Evolutionary conservation across 23 tunicate genomes (phyloP).

Genomic region (Phallusia fumigata): DNA sequence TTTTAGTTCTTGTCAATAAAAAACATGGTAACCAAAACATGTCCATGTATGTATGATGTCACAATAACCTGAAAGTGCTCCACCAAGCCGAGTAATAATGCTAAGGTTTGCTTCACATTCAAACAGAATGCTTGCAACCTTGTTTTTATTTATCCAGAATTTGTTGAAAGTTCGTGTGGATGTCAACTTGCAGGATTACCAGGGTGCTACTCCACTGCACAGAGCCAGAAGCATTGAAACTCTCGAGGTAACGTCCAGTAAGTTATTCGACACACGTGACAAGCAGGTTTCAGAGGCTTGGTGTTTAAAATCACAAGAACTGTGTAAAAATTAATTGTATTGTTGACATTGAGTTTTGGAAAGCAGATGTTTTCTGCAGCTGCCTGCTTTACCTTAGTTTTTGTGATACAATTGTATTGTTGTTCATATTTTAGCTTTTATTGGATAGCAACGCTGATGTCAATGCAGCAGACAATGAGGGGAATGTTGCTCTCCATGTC

Average conservation of each 20-base stretch:
- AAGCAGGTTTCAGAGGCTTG: no score
- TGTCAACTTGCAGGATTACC: conserved; percentile 76
- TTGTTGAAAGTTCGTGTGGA: conserved; percentile 73
- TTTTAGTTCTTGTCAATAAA: no score
- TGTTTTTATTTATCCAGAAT: conserved; percentile 24
- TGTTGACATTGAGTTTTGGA: no score
- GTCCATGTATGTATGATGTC: no score
- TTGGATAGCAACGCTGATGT: conserved; percentile 78
- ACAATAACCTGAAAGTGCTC: no score
- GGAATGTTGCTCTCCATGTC: conserved; percentile 86
- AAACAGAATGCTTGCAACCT: neutral
- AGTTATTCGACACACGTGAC: no score
- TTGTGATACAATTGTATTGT: neutral
- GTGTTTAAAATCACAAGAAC: no score
- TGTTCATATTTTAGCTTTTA: conserved; percentile 28
- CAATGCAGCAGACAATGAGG: conserved; percentile 74
- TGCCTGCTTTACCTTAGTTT: neutral
- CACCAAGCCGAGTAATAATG: no score
- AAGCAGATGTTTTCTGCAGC: no score
- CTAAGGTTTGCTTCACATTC: neutral
- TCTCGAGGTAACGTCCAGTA: conserved; percentile 41
- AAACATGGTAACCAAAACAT: no score
- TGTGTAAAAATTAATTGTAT: no score
- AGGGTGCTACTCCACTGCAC: conserved; percentile 86
- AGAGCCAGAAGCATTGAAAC: conserved; percentile 53